Conservation (phyloP, 2,113 vertebrate species). For the Cebidichthys violaceus region DNA sequence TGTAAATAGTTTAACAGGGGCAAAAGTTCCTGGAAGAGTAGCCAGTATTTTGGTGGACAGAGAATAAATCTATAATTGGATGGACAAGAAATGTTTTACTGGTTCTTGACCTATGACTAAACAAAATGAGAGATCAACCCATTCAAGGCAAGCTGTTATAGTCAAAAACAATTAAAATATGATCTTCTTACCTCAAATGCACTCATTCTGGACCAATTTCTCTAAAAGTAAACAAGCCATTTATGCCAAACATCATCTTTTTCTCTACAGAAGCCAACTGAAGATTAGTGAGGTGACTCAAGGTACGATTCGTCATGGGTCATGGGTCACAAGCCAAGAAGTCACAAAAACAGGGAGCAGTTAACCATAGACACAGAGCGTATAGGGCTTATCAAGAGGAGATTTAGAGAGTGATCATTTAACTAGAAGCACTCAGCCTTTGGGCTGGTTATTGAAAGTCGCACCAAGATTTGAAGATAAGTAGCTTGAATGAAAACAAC, state of each 20-base stretch:
- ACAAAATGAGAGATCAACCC: not conserved
- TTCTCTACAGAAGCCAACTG: constrained; percentile 15
- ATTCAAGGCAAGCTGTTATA: not conserved
- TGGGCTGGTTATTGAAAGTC: not conserved
- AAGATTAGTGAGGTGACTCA: constrained; percentile 35
- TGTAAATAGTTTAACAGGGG: constrained; percentile 62
- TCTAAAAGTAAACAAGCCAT: not conserved
- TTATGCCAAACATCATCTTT: not conserved
- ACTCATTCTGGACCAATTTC: not conserved
- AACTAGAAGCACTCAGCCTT: not conserved
- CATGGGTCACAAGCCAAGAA: constrained; percentile 59
- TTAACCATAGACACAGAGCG: not conserved
- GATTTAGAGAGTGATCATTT: not conserved
- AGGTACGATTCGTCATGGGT: constrained; percentile 40
- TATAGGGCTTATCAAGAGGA: not conserved
- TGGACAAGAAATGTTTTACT: constrained; percentile 1
- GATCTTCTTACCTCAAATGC: not conserved
- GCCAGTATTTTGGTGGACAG: constrained; percentile 5
- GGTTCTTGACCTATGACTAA: not conserved
- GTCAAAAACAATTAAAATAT: not conserved
- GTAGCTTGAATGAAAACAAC: not conserved
- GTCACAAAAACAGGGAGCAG: constrained; percentile 50
- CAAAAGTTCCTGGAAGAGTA: constrained; percentile 59
- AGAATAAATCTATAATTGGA: constrained; percentile 8
- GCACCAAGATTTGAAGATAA: not conserved